These are phyloP conservation scores for Paramormyrops kingsleyae DNA, from an alignment of 2,113 vertebrate species.

Conservation along the genomic window DNA sequence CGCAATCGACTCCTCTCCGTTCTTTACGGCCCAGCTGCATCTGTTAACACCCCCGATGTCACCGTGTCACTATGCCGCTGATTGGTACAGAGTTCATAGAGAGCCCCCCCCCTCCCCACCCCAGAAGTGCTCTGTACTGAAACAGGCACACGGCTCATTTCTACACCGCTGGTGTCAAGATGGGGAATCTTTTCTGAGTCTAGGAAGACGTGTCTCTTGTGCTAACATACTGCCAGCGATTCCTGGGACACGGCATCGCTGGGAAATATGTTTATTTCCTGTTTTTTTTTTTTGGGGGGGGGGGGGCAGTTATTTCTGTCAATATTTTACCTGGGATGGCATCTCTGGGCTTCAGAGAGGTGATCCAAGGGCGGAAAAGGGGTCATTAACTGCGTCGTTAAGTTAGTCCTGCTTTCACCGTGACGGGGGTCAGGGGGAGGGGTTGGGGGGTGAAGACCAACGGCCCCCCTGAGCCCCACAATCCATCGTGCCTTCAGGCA, in stretches of 20 bases:
- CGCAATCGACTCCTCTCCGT: not conserved
- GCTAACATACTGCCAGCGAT: not conserved
- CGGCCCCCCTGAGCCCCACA: not conserved
- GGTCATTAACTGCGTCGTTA: not conserved
- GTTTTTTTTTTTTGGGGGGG: not conserved
- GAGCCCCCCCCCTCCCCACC: not conserved
- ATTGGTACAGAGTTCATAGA: not conserved
- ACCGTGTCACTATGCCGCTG: not conserved
- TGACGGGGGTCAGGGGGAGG: too few species aligned
- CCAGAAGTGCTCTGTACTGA: not conserved
- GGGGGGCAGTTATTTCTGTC: not conserved
- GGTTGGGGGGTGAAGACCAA: not conserved
- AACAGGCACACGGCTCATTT: not conserved
- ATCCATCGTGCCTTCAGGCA: not conserved
- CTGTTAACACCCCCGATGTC: not conserved
- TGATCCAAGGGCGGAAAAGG: not conserved
- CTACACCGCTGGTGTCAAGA: not conserved
- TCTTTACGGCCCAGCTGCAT: not conserved
- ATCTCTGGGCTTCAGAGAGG: not conserved
- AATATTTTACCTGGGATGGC: not conserved
- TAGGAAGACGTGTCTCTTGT: not conserved
- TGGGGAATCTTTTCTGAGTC: not conserved
- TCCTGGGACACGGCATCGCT: not conserved
- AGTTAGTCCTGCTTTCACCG: not conserved
- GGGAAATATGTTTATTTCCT: not conserved